Conservation (phyloP, 2,888 invertebrate genomes). For the Lypha dubia region DNA sequence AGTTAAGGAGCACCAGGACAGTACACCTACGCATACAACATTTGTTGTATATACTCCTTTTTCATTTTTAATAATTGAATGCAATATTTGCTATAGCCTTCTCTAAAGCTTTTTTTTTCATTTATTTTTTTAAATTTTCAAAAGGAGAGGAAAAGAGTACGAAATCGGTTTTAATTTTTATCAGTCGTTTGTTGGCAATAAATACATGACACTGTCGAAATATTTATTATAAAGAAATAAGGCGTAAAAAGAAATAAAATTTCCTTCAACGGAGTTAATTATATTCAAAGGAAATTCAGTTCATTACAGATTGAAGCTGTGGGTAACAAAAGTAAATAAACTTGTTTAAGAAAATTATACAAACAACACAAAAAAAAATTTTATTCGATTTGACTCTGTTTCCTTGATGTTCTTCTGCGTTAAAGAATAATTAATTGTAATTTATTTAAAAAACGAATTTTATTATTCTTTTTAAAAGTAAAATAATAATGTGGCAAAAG, state of each 20-base stretch:
- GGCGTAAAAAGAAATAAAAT: constrained; percentile 21
- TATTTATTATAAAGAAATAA: constrained; percentile 28
- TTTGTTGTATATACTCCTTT: neutral
- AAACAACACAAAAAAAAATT: too few relatives aligned
- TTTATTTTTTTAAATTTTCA: constrained; percentile 16
- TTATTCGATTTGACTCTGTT: too few relatives aligned
- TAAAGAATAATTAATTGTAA: too few relatives aligned
- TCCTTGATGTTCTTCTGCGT: too few relatives aligned
- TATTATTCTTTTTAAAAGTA: too few relatives aligned
- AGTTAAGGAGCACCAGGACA: neutral
- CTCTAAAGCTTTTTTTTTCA: constrained; percentile 10
- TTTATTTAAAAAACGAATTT: too few relatives aligned
- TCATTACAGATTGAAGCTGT: constrained; percentile 4
- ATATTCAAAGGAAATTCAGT: constrained; percentile 17
- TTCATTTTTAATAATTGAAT: constrained; percentile 58
- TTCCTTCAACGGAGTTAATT: neutral
- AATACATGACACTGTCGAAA: constrained; percentile 54
- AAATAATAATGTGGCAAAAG: too few relatives aligned
- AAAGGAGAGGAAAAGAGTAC: neutral
- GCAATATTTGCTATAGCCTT: constrained; percentile 38
- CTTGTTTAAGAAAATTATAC: neutral
- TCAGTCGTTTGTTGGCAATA: constrained; percentile 50
- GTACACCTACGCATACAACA: neutral
- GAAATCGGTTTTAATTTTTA: constrained; percentile 46
- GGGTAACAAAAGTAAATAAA: neutral